Evolutionary conservation across 53 echinoderm and acorn worm genomes (phyloP), one percentile per base, ranked within the genome.

Genomic region (Stichopus horrens): DNA sequence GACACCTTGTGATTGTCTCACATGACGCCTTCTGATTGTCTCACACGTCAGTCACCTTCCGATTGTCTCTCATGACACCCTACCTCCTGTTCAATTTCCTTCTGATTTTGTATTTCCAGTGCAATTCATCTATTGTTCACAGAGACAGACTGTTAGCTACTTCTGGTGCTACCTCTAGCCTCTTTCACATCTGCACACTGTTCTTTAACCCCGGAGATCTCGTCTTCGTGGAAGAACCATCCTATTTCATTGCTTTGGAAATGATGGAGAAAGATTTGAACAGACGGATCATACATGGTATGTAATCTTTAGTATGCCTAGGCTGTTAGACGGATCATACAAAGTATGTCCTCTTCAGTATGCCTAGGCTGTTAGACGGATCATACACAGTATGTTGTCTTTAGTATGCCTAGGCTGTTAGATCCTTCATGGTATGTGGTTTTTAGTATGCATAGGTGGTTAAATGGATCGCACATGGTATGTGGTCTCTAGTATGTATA

Each of bases 221-320:
- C 9, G 92, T 95, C 88, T 92, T 95, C 57, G 90, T 93, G 3
- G 97, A 97, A 76, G 95, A 96, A 78, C 96, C 96, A 1, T 91
- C 95, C 0, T 96, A 92, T 58, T 96, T 92, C 78, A 74, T 93
- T 73, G 92, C 92, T 53, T 73, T 91, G 5, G 66, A 85, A 20
- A 76, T 89, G 3, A 91, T 97, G 77, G 80, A 86, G 21, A 73
- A 75, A 9, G 94, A 97, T 54, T 74, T 83, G 68, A 73, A 90
- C n/a, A 79, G 92, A 55, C 92, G 89, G 5, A 88, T 90, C 11
- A 90, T 97, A 10, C 58, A 93, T 76, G 92, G 96, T 96, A 85
- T 71, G 81, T 81, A 6, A 2, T 37, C 37, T 37, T 37, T 2
- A 37, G 19, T 74, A 7, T 9, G 18, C 19, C 19, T 7, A 37